These are phyloP conservation scores for Chondrosia reniformis DNA, from an alignment of 37 sponge, comb jelly and placozoan genomes.

Conservation along the genomic window DNA sequence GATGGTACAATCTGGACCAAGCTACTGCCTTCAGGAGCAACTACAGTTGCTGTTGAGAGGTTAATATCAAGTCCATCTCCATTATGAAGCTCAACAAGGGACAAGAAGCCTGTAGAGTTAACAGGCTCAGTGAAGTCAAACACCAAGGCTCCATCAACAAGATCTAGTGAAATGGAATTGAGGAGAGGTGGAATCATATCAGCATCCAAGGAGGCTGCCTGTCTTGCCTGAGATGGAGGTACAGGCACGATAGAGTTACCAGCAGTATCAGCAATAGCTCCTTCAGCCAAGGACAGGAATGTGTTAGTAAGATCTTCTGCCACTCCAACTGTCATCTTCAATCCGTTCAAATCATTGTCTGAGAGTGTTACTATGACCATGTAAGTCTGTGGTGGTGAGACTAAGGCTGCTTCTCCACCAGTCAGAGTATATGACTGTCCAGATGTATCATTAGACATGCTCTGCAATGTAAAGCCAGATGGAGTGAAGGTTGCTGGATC, in stretches of 20 bases:
- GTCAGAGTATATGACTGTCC: slow-evolving; percentile 3
- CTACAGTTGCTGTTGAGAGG: slow-evolving; percentile 19
- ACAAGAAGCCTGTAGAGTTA: slow-evolving; percentile 33
- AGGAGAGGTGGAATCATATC: slow-evolving; percentile 68
- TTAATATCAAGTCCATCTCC: not conserved
- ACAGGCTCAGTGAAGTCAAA: slow-evolving; percentile 82
- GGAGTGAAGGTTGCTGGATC: slow-evolving; percentile 61
- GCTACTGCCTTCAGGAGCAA: slow-evolving; percentile 51
- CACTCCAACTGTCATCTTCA: slow-evolving; percentile 57
- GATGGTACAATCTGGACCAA: slow-evolving; percentile 49
- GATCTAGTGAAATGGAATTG: slow-evolving; percentile 45
- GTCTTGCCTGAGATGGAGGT: slow-evolving; percentile 40
- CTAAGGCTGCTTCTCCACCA: not conserved
- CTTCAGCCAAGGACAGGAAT: slow-evolving; percentile 46
- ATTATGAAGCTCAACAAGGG: slow-evolving; percentile 35
- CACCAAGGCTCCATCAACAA: slow-evolving; percentile 57
- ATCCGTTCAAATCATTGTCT: slow-evolving; percentile 40
- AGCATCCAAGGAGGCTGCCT: slow-evolving; percentile 43
- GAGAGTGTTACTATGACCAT: slow-evolving; percentile 1
- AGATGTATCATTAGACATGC: slow-evolving; percentile 18
- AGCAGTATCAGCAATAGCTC: slow-evolving; percentile 74
- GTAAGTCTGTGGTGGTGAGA: not conserved
- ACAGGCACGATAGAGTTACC: slow-evolving; percentile 72
- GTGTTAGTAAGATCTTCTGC: slow-evolving; percentile 59
- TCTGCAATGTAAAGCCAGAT: slow-evolving; percentile 58